These are phyloP conservation scores for Pelecanoides urinatrix DNA, from an alignment of 2,113 vertebrate genomes.

Conservation along the genomic window DNA sequence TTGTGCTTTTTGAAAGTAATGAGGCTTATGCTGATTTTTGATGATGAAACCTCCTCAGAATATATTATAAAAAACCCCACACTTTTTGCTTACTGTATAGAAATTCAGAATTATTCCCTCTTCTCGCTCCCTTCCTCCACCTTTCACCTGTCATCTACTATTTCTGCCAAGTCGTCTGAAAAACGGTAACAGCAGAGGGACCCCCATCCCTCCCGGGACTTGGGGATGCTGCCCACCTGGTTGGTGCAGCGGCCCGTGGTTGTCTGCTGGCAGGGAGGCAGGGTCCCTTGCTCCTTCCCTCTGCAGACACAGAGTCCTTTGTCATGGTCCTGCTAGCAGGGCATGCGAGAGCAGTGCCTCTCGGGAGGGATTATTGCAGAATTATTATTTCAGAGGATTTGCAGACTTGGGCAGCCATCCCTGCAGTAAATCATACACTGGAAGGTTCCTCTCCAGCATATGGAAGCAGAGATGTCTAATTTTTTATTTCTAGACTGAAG, in stretches of 20 bases:
- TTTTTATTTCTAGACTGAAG: neutral
- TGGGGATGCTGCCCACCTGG: neutral
- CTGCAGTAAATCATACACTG: neutral
- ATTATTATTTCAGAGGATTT: neutral
- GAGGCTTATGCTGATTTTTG: neutral
- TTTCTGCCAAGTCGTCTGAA: neutral
- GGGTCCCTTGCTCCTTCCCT: neutral
- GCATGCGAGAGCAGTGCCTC: neutral
- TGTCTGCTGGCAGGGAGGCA: neutral
- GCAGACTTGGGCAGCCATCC: neutral
- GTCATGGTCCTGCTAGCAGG: neutral
- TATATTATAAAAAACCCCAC: neutral
- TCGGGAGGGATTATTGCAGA: neutral
- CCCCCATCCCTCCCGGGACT: neutral
- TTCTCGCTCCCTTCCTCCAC: neutral
- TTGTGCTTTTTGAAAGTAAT: neutral
- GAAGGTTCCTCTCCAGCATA: neutral
- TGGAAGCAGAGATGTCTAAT: neutral
- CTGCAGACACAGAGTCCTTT: neutral
- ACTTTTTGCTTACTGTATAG: neutral
- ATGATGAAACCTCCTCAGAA: neutral
- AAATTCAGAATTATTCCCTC: neutral
- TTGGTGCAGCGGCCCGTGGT: accelerated
- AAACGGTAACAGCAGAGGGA: neutral
- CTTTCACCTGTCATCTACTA: neutral